Base-by-base conservation (phyloP, 1,140 invertebrate species). In the Triops cancriformis region DNA sequence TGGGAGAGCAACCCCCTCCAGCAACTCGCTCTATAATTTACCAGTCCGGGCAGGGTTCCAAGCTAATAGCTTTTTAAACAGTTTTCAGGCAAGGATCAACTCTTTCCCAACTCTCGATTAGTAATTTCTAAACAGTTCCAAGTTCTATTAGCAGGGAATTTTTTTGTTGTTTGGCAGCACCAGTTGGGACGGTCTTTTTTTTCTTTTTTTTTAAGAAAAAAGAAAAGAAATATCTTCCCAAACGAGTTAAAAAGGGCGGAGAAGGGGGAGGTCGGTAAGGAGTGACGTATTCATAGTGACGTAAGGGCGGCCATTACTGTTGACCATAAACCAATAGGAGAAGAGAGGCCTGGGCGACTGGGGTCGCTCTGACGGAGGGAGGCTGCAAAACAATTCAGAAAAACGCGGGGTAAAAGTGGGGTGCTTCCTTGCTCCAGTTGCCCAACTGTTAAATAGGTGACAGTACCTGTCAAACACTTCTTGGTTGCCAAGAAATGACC, bases 401-500 rank as follows among this genome's bases (percentile, higher is more conserved):
- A 64, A 64, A 64, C 51, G 51, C 51, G 51, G 51, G 51, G 18
- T n/a, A n/a, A n/a, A n/a, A n/a, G n/a, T n/a, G n/a, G n/a, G 51
- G n/a, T 64, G 51, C 18, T 14, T 64, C 51, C 51, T 23, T 64
- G 14, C 23, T 64, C 51, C 51, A 64, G 51, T 64, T 64, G 51
- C 23, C 51, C 51, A 23, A 64, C 51, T 64, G 51, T 64, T 64
- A 64, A 64, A 64, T 64, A 64, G 51, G 51, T 64, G 51, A 64
- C 51, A 64, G 51, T 64, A 64, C 51, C n/a, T 64, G 51, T 64
- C 51, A 64, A 64, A 64, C 51, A 64, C 51, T 64, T 64, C 51
- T 18, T 64, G 14, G 10, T 23, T 64, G 51, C 51, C 51, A 64
- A 45, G 43, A 45, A 64, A 64, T 4, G 51, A 12, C 51, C 14